A percentile compares a stretch with the other conserved stretches of the same genome.
Evolutionary conservation across 2,888 invertebrate species (phyloP).

Genomic region (Protodeltote pygarga): DNA sequence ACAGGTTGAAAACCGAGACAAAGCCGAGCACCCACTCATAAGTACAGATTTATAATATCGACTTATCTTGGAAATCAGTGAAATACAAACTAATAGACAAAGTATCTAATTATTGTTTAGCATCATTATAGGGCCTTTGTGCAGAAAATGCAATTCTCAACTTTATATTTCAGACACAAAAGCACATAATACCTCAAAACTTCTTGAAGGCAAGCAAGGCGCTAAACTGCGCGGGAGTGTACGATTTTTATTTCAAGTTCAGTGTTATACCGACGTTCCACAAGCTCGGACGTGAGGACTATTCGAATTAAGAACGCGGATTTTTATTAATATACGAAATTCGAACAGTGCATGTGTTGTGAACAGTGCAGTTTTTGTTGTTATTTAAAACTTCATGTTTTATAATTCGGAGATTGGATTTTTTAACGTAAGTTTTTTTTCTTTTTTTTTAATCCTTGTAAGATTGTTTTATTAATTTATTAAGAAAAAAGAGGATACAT

Average conservation of each 20-base stretch:
- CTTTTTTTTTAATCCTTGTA: constrained; percentile 1
- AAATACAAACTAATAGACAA: constrained; percentile 53
- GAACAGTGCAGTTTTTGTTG: constrained; percentile 51
- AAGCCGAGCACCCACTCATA: constrained; percentile 4
- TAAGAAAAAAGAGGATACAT: background rate
- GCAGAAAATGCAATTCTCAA: constrained; percentile 15
- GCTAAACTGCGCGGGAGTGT: constrained; percentile 61
- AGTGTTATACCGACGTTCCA: constrained; percentile 72
- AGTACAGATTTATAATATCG: constrained; percentile 13
- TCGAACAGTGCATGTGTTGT: constrained; percentile 54
- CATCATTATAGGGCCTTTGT: constrained; percentile 3
- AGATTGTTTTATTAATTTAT: constrained; percentile 10
- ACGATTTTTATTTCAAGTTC: constrained; percentile 68
- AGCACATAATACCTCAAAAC: constrained; percentile 16
- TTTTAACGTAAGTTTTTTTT: constrained; percentile 26
- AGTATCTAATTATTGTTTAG: constrained; percentile 18
- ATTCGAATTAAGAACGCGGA: constrained; percentile 30
- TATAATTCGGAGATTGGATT: constrained; percentile 19
- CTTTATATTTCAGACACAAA: constrained; percentile 17
- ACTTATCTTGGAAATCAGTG: constrained; percentile 54
- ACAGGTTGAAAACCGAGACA: background rate
- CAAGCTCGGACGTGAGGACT: constrained; percentile 53
- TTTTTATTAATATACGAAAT: constrained; percentile 49
- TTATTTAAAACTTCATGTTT: constrained; percentile 44
- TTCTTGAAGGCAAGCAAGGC: constrained; percentile 64